Percentiles rank a stretch among this genome's conserved stretches.
These are phyloP conservation scores for Drosophila lowei DNA, from an alignment of 1,140 invertebrate species.

Conservation along the genomic window DNA sequence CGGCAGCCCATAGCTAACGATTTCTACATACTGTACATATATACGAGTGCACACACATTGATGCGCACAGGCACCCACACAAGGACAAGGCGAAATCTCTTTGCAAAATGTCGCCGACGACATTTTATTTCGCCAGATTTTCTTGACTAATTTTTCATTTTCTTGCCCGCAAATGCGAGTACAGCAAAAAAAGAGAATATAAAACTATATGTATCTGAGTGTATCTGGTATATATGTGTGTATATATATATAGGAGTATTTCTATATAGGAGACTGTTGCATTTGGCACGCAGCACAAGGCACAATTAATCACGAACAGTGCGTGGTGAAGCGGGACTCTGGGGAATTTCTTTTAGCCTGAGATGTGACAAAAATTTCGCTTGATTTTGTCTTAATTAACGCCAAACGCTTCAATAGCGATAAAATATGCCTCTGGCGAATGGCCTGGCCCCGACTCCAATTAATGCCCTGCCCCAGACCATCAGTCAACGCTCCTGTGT, in stretches of 20 bases:
- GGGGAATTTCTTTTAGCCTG: conserved; percentile 10
- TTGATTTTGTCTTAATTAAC: conserved; percentile 83
- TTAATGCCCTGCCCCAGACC: conserved; percentile 63
- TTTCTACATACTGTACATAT: neutral
- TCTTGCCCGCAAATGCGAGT: conserved; percentile 56
- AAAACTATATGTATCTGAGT: neutral
- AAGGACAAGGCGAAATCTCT: conserved; percentile 51
- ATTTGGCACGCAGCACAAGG: conserved; percentile 67
- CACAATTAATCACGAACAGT: conserved; percentile 72
- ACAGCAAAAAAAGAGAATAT: conserved; percentile 25
- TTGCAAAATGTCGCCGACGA: conserved; percentile 83
- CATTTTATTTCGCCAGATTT: conserved; percentile 83
- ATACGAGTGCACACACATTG: conserved; percentile 20
- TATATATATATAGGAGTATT: too few species aligned
- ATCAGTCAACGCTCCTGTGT: conserved; percentile 72
- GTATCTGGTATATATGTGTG: conserved; percentile 8
- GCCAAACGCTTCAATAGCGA: conserved; percentile 83
- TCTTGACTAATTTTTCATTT: conserved; percentile 82
- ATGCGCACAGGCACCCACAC: conserved; percentile 9
- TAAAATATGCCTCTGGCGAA: conserved; percentile 78
- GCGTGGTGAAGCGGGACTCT: conserved; percentile 18
- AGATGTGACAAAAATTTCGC: conserved; percentile 82
- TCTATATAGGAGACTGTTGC: conserved; percentile 18
- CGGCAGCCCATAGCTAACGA: conserved; percentile 8
- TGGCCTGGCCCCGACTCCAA: conserved; percentile 56